Conservation (phyloP, 2,888 invertebrate species). For the Trichopria drosophilae region DNA sequence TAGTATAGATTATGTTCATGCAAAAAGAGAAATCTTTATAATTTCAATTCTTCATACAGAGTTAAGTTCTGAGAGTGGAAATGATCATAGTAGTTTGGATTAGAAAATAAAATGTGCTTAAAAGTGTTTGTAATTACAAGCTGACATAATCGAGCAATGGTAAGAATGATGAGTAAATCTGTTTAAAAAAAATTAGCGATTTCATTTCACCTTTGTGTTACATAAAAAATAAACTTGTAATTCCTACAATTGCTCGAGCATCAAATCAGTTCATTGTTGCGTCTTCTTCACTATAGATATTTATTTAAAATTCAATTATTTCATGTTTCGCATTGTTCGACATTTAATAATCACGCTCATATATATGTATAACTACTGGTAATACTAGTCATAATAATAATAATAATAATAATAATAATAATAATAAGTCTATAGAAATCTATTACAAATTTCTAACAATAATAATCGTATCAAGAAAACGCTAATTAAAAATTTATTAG, state of each 20-base stretch:
- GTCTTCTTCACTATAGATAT: conserved; percentile 42
- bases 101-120: conserved; percentile 19
- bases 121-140: conserved; percentile 43
- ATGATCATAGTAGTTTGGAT: neutral
- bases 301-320: conserved; percentile 40
- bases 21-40: too few species aligned
- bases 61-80: neutral
- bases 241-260: conserved; percentile 46
- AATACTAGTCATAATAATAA: conserved; percentile 25
- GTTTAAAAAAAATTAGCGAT: too few species aligned
- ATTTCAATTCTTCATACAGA: neutral
- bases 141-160: conserved; percentile 50
- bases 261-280: conserved; percentile 44
- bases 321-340: conserved; percentile 32
- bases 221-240: conserved; percentile 10
- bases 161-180: too few species aligned
- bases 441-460: too few species aligned
- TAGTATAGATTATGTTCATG: too few species aligned
- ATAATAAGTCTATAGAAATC: conserved; percentile 13
- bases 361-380: conserved; percentile 32
- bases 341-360: conserved; percentile 31
- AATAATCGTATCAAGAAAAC: too few species aligned
- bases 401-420: conserved; percentile 19
- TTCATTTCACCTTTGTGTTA: too few species aligned
- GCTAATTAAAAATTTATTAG: too few species aligned